These are phyloP conservation scores for Actenoides lindsayi DNA, from an alignment of 2,113 vertebrate genomes.

Conservation along the genomic window DNA sequence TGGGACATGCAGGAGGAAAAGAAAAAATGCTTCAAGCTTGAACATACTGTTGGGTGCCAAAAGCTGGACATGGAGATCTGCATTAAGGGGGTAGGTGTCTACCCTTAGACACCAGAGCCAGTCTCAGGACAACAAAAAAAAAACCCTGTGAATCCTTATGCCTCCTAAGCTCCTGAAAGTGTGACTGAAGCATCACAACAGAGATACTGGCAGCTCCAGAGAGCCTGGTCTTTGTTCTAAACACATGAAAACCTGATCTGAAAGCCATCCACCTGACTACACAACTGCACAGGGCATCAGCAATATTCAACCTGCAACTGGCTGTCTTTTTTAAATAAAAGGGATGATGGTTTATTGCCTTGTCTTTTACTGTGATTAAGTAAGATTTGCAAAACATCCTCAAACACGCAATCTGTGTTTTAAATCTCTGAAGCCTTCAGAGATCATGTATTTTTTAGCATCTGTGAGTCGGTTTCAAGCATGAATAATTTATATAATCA, in stretches of 20 bases:
- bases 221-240: not conserved
- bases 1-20: not conserved
- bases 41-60: not conserved
- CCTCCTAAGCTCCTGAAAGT: not conserved
- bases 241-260: not conserved
- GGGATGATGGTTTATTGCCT: not conserved
- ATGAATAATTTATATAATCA: slow-evolving; percentile 23
- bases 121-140: not conserved
- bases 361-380: not conserved
- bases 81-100: not conserved
- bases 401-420: not conserved
- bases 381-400: not conserved
- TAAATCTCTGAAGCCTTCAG: not conserved
- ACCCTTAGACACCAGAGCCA: not conserved
- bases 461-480: not conserved
- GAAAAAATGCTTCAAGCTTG: not conserved
- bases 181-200: not conserved
- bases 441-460: slow-evolving; percentile 20
- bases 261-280: not conserved
- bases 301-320: not conserved
- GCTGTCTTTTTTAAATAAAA: not conserved
- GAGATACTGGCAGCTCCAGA: not conserved
- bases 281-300: not conserved
- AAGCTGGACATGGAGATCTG: not conserved
- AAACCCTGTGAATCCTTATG: not conserved